These are phyloP conservation scores for Megaustenia siamemsis DNA, from an alignment of 2,888 invertebrate species.

Conservation along the genomic window DNA sequence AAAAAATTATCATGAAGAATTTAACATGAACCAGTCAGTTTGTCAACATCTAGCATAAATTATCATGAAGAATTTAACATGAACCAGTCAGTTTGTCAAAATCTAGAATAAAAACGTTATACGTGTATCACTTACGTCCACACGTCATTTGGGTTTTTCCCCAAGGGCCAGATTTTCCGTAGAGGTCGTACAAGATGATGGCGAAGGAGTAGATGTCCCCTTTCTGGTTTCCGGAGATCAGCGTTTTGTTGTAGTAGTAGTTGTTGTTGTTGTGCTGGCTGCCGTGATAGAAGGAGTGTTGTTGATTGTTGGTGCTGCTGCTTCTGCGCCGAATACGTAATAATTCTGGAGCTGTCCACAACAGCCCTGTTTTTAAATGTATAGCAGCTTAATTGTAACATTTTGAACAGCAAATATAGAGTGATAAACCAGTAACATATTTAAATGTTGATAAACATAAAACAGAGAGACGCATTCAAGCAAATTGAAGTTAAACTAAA, in stretches of 20 bases:
- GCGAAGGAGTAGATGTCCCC: constrained; percentile 85
- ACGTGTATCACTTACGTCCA: constrained; percentile 84
- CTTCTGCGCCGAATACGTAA: constrained; percentile 71
- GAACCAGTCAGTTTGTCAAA: too few relatives aligned
- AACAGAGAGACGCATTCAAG: too few relatives aligned
- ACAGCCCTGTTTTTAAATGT: constrained; percentile 83
- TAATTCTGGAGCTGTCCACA: constrained; percentile 97
- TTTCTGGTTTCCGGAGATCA: constrained; percentile 86
- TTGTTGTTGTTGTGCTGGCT: constrained; percentile 8
- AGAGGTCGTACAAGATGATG: constrained; percentile 78
- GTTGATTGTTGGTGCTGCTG: not conserved
- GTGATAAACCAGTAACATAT: too few relatives aligned
- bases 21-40: too few relatives aligned
- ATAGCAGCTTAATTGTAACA: too few relatives aligned
- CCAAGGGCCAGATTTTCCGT: constrained; percentile 79
- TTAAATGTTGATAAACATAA: too few relatives aligned
- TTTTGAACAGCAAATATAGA: too few relatives aligned
- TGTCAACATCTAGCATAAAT: too few relatives aligned
- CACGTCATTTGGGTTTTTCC: constrained; percentile 87
- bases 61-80: too few relatives aligned
- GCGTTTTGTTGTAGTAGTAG: not conserved
- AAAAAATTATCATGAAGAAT: too few relatives aligned
- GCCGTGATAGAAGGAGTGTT: constrained; percentile 1
- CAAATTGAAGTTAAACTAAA: too few relatives aligned
- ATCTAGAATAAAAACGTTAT: too few relatives aligned